Evolutionary conservation across 2,797 vertebrate species (phyloP).

Genomic region (Acipenser ruthenus): DNA sequence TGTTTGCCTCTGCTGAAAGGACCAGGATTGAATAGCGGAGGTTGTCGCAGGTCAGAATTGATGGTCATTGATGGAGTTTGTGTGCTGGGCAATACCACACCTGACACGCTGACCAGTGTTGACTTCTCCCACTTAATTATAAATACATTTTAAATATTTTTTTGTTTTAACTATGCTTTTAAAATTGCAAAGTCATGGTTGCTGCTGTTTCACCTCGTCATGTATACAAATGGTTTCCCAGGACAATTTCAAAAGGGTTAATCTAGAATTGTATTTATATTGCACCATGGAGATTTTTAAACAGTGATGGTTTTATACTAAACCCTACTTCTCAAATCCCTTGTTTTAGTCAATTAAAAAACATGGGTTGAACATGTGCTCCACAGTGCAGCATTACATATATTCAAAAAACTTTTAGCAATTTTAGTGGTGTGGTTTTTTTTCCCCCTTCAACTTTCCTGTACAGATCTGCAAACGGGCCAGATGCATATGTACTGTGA

Average conservation of each 20-base stretch:
- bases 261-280: too few species aligned
- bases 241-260: background rate
- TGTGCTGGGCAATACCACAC: too few species aligned
- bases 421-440: accelerated
- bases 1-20: too few species aligned
- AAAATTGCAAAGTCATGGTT: background rate
- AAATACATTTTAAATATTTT: background rate
- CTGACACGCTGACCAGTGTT: background rate
- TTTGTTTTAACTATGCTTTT: background rate
- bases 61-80: too few species aligned
- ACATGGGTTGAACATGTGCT: too few species aligned
- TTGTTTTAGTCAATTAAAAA: too few species aligned
- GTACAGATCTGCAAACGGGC: conserved; percentile 83
- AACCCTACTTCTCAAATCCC: too few species aligned
- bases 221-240: background rate
- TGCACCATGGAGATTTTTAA: too few species aligned
- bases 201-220: background rate
- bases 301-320: too few species aligned
- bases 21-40: too few species aligned
- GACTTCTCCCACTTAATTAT: background rate
- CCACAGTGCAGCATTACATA: background rate
- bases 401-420: background rate
- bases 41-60: too few species aligned
- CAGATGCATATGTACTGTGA: conserved; percentile 76
- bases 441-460: background rate